Percentiles rank a stretch among this genome's conserved stretches.
These are phyloP conservation scores for Bagarius yarrelli DNA, from an alignment of 2,113 vertebrate genomes.

Conservation along the genomic window DNA sequence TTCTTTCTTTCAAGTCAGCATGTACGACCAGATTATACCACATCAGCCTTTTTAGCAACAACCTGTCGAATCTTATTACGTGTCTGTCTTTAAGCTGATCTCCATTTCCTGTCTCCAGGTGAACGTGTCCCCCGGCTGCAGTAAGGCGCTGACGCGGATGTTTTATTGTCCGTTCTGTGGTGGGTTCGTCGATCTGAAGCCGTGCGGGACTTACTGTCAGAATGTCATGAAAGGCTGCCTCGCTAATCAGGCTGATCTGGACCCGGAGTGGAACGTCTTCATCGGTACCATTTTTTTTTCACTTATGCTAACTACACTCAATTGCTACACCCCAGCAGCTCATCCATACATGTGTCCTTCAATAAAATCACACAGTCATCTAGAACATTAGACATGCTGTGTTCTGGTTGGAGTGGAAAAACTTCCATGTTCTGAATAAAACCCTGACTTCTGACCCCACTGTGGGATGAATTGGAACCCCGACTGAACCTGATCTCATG, in stretches of 20 bases:
- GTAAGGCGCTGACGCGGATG: constrained; percentile 93
- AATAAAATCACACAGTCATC: too few species aligned
- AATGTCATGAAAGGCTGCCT: constrained; percentile 98
- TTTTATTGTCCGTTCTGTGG: constrained; percentile 94
- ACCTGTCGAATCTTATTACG: too few species aligned
- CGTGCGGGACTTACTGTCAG: constrained; percentile 94
- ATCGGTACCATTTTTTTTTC: constrained; percentile 74
- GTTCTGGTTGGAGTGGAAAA: too few species aligned
- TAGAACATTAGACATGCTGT: too few species aligned
- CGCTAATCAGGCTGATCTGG: constrained; percentile 96
- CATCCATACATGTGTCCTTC: too few species aligned
- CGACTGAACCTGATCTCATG: too few species aligned
- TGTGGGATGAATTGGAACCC: too few species aligned
- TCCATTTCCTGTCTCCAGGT: constrained; percentile 72
- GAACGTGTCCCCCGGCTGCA: constrained; percentile 88
- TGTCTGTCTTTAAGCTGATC: background rate
- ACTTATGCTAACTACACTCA: too few species aligned
- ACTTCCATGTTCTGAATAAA: too few species aligned
- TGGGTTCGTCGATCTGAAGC: constrained; percentile 82
- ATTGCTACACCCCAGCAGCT: too few species aligned
- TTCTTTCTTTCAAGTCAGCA: background rate
- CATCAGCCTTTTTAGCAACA: background rate
- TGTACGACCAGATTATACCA: background rate
- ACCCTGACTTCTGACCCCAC: too few species aligned
- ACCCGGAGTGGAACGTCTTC: constrained; percentile 96